These are phyloP conservation scores for Hyposmocoma kahamanoa DNA, from an alignment of 1,140 invertebrate species.

Conservation along the genomic window DNA sequence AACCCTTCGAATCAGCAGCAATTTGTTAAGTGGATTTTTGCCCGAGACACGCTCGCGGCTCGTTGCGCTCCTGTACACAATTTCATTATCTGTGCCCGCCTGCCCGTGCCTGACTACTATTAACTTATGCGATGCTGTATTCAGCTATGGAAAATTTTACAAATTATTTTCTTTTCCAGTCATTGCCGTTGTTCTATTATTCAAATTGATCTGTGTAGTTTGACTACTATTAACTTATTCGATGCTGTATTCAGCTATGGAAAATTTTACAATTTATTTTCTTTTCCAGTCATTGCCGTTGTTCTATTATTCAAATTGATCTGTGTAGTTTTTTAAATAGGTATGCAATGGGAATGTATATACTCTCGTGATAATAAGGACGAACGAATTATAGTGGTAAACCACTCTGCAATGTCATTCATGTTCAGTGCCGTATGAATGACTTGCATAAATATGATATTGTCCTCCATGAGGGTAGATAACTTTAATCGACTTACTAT, in stretches of 20 bases:
- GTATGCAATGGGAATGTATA: too few species aligned
- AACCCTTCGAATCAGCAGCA: constrained; percentile 72
- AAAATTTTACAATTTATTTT: constrained; percentile 11
- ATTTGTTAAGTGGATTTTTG: constrained; percentile 74
- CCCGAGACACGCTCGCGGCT: constrained; percentile 68
- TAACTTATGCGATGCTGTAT: constrained; percentile 61
- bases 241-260: not conserved
- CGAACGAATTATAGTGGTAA: too few species aligned
- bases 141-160: constrained; percentile 50
- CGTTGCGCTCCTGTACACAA: constrained; percentile 71
- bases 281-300: constrained; percentile 15
- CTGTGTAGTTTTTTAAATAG: too few species aligned
- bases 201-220: too few species aligned
- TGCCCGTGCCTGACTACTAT: constrained; percentile 53
- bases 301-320: too few species aligned
- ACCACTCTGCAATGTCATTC: too few species aligned
- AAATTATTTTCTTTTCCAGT: constrained; percentile 22
- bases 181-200: constrained; percentile 8
- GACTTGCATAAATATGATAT: too few species aligned
- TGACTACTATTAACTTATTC: not conserved
- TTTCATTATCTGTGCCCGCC: constrained; percentile 68
- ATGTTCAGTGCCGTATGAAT: too few species aligned
- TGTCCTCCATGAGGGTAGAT: too few species aligned
- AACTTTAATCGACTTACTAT: too few species aligned
- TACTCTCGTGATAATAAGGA: too few species aligned